Conservation (phyloP, 2,888 invertebrate species). For the Falcaria lacertinaria region DNA sequence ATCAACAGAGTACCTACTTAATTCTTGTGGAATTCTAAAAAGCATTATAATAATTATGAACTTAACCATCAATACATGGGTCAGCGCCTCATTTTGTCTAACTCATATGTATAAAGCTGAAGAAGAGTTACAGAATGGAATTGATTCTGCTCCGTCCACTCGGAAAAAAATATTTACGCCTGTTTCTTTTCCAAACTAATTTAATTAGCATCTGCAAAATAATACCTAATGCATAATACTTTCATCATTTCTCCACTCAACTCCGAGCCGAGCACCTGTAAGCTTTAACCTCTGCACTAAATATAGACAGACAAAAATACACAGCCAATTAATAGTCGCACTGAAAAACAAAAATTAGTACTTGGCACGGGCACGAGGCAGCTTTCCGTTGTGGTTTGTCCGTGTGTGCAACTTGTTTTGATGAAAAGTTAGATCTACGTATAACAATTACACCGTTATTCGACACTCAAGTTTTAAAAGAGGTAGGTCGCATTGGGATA, state of each 20-base stretch:
- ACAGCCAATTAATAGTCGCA: slow-evolving; percentile 49
- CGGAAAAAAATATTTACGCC: too few species aligned
- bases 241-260: neutral
- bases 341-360: slow-evolving; percentile 32
- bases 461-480: too few species aligned
- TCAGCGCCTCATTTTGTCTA: too few species aligned
- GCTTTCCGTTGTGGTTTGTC: neutral
- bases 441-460: too few species aligned
- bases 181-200: neutral
- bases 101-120: too few species aligned
- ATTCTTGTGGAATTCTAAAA: too few species aligned
- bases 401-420: neutral
- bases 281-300: slow-evolving; percentile 42
- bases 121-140: too few species aligned
- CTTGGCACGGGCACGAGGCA: neutral
- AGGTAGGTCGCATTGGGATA: too few species aligned
- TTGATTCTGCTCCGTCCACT: too few species aligned
- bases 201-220: neutral
- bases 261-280: slow-evolving; percentile 37
- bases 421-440: neutral
- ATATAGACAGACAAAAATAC: slow-evolving; percentile 55
- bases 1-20: too few species aligned
- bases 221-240: neutral
- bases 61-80: too few species aligned
- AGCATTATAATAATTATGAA: too few species aligned